Percentiles rank a stretch among this genome's conserved stretches.
Conservation (phyloP, 2,888 invertebrate species). For the Xiphydria camelus region DNA sequence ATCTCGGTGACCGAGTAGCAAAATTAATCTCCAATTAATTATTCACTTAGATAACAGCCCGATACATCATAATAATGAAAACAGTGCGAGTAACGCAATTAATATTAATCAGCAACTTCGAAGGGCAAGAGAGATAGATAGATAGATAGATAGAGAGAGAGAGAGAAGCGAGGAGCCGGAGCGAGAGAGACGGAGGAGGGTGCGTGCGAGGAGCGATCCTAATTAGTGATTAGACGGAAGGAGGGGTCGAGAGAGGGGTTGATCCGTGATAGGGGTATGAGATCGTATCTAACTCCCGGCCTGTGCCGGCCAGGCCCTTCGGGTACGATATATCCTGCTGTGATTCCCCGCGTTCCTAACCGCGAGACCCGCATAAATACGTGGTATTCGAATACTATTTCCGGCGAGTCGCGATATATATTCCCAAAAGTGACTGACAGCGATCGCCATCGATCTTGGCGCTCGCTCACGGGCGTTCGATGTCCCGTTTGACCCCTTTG, state of each 20-base stretch:
- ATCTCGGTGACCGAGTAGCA: too few relatives aligned
- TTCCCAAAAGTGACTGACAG: too few relatives aligned
- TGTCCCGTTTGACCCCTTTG: too few relatives aligned
- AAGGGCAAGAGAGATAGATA: slow-evolving; percentile 11
- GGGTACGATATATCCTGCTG: not conserved
- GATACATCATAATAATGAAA: slow-evolving; percentile 31
- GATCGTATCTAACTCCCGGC: not conserved
- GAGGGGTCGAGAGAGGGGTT: slow-evolving; percentile 4
- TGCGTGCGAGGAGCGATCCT: slow-evolving; percentile 39
- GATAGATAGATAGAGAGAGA: slow-evolving; percentile 6
- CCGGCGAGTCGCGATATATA: too few relatives aligned
- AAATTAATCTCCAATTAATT: slow-evolving; percentile 33
- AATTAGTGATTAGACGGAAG: slow-evolving; percentile 44
- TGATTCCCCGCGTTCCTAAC: not conserved
- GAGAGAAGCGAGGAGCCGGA: slow-evolving; percentile 14
- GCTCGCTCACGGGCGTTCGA: too few relatives aligned
- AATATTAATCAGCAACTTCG: slow-evolving; percentile 41
- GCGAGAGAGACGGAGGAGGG: slow-evolving; percentile 21
- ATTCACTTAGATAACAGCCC: slow-evolving; percentile 40
- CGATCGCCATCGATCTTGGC: too few relatives aligned
- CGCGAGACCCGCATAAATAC: not conserved
- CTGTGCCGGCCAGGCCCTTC: not conserved
- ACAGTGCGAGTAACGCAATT: slow-evolving; percentile 36
- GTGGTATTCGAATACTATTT: too few relatives aligned
- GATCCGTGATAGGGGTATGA: not conserved